Evolutionary conservation across 2,888 invertebrate species (phyloP).

Genomic region (Leptopilina drosophilae): DNA sequence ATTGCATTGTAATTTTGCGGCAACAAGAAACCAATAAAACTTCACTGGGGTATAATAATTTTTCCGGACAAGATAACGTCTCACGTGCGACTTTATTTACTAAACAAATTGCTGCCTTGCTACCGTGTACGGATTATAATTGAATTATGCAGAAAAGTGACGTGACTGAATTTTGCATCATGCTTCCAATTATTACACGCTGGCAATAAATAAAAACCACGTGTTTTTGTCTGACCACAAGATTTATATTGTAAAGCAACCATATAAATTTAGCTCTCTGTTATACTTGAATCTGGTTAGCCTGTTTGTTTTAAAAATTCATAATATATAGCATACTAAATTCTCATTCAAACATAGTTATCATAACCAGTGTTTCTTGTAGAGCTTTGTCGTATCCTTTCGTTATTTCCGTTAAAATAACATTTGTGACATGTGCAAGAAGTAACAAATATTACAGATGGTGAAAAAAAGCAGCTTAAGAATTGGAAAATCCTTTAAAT

Average conservation of each 20-base stretch:
- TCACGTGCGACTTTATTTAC: constrained; percentile 30
- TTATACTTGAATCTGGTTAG: constrained; percentile 11
- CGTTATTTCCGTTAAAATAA: not conserved
- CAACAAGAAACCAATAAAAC: constrained; percentile 34
- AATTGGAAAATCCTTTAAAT: constrained; percentile 7
- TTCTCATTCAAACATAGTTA: not conserved
- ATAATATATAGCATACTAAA: not conserved
- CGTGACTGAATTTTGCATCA: constrained; percentile 35
- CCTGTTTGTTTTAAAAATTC: not conserved
- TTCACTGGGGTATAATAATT: constrained; percentile 21
- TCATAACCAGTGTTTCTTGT: constrained; percentile 1
- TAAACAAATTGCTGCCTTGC: constrained; percentile 33
- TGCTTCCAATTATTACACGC: constrained; percentile 32
- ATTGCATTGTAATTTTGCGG: constrained; percentile 40
- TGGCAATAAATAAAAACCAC: constrained; percentile 38
- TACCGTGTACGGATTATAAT: constrained; percentile 32
- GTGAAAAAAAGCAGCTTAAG: not conserved
- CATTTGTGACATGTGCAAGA: not conserved
- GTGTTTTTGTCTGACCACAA: constrained; percentile 19
- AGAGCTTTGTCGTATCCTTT: not conserved
- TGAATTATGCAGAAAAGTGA: constrained; percentile 38
- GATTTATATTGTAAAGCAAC: constrained; percentile 26
- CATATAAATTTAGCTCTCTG: constrained; percentile 20
- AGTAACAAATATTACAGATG: not conserved
- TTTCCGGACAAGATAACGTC: constrained; percentile 26